Base-by-base conservation (phyloP, 2,888 invertebrate species). In the Sinelater perroti region DNA sequence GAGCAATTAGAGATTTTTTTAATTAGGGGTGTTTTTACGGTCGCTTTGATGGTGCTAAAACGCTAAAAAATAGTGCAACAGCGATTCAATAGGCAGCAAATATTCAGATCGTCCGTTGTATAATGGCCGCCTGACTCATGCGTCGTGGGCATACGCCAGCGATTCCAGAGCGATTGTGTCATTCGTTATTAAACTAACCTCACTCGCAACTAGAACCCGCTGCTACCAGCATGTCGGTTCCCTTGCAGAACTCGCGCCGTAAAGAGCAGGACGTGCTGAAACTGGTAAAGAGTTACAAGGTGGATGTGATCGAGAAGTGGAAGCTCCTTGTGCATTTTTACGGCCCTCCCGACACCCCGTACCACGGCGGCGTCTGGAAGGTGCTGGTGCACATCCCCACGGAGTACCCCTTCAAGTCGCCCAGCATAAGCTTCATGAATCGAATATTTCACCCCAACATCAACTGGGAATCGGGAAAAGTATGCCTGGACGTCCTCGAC, bases 191-290 rank as follows among this genome's bases (percentile, higher is more conserved):
- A n/a, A n/a, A n/a, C n/a, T n/a, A n/a, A n/a, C n/a, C n/a, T n/a
- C n/a, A n/a, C n/a, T n/a, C n/a, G n/a, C n/a, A n/a, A n/a, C n/a
- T n/a, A n/a, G n/a, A n/a, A n/a, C n/a, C n/a, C n/a, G n/a, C n/a
- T n/a, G n/a, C n/a, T n/a, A n/a, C 78, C 8, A 86, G 83, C 80
- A 99, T 99, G 98, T 97, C 98, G 81, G 98, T 98, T 75, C 98
- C 98, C 74, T 97, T 97, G 87, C 97, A 97, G 85, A 98, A 98
- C 78, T 99, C 99, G 85, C 90, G 98, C 84, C 93, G 99, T 79
- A 98, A 99, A 96, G 98, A 99, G 88, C 98, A 97, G 78, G 99
- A 99, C 87, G 97, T 99, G 80, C 96, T 99, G 80, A 98, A 98
- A 87, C 88, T 99, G 74, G 98, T 99, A 77, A 97, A 99, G 82